phyloP scores from a whole-genome alignment of 2,797 vertebrate species.

The Eupleurogrammus muticus region DNA sequence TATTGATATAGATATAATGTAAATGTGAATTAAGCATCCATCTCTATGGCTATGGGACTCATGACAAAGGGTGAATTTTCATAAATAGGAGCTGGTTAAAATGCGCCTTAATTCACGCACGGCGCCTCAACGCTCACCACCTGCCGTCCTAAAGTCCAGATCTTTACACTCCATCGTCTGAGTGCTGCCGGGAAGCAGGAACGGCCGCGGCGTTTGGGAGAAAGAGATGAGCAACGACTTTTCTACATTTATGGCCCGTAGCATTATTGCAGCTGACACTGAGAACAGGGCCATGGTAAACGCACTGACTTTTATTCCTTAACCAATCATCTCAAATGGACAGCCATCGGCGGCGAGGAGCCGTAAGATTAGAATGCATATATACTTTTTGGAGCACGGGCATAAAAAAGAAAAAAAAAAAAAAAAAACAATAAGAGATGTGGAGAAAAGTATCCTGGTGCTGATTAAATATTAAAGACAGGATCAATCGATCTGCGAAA shows the following conservation, averaged over 20 bases:
- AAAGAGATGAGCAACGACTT: conserved; percentile 41
- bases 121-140: conserved; percentile 1
- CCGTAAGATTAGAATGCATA: conserved; percentile 34
- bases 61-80: no score
- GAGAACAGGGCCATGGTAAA: conserved; percentile 45
- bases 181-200: conserved; percentile 1
- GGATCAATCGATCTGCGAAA: conserved; percentile 51
- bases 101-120: conserved; percentile 16
- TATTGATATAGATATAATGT: no score
- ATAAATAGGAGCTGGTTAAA: conserved; percentile 1
- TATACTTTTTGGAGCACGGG: conserved; percentile 47
- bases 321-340: conserved; percentile 64
- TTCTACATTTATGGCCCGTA: conserved; percentile 30
- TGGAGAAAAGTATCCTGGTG: conserved; percentile 38
- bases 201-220: conserved; percentile 5
- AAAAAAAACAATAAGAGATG: conserved; percentile 41
- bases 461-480: conserved; percentile 59
- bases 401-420: conserved; percentile 46
- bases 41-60: no score
- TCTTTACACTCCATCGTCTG: conserved; percentile 11
- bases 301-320: conserved; percentile 59
- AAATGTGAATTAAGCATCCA: no score
- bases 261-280: conserved; percentile 45
- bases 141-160: not conserved
- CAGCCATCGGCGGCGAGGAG: conserved; percentile 33